Percentiles rank a stretch among this genome's conserved stretches.
Conservation (phyloP, 2,888 invertebrate species). For the Zele albiditarsus region DNA sequence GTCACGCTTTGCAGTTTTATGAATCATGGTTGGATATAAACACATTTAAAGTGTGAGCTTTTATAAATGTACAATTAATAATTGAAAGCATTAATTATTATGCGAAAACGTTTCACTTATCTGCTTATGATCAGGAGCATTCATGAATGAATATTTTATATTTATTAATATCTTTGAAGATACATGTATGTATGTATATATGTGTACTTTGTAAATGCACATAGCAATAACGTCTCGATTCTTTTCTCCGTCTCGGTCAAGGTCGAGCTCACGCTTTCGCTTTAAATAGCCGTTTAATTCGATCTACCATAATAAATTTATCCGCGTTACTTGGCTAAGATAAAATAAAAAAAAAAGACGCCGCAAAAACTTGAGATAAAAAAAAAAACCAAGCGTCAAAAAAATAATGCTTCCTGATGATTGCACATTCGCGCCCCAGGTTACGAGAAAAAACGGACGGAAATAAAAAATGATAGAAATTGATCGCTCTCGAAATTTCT, state of each 20-base stretch:
- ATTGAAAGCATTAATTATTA: constrained; percentile 8
- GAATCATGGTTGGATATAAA: background rate
- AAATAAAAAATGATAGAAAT: background rate
- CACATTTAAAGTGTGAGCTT: background rate
- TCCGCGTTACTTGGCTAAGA: background rate
- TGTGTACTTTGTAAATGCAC: background rate
- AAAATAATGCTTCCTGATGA: constrained; percentile 1
- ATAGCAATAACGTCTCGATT: constrained; percentile 6
- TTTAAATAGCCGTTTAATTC: constrained; percentile 26
- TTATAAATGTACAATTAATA: constrained; percentile 16
- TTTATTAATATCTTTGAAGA: background rate
- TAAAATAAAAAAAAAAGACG: background rate
- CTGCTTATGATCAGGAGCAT: background rate
- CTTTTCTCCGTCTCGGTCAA: constrained; percentile 24
- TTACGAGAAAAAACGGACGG: background rate
- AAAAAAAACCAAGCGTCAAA: background rate
- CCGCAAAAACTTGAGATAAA: background rate
- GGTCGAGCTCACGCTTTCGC: constrained; percentile 31
- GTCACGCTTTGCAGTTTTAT: constrained; percentile 11
- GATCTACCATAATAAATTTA: constrained; percentile 11
- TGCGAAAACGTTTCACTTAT: constrained; percentile 10
- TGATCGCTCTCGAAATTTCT: constrained; percentile 2
- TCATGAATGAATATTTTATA: constrained; percentile 27
- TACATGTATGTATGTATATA: background rate
- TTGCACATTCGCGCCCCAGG: background rate